These are phyloP conservation scores for Chauna torquata DNA, from an alignment of 2,113 vertebrate genomes.

Conservation along the genomic window DNA sequence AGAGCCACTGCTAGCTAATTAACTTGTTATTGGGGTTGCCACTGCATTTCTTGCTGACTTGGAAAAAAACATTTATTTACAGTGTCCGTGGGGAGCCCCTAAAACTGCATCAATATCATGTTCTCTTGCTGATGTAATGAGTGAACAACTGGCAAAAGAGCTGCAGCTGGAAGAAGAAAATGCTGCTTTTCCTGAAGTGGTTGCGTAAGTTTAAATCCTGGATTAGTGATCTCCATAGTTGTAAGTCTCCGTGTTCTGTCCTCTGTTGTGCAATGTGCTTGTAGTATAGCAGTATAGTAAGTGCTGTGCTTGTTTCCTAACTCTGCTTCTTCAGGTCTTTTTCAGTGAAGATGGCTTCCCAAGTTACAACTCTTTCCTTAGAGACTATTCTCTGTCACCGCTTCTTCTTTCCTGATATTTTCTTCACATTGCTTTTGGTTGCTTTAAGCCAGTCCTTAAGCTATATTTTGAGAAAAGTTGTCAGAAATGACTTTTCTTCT, in stretches of 20 bases:
- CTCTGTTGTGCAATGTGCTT: neutral
- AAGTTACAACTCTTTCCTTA: neutral
- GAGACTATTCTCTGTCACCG: neutral
- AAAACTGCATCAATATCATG: conserved; percentile 76
- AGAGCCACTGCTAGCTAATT: neutral
- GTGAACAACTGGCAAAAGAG: conserved; percentile 90
- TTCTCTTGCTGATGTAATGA: conserved; percentile 95
- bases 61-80: conserved; percentile 19
- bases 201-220: conserved; percentile 77
- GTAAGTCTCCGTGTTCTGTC: neutral
- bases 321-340: neutral
- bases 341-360: neutral
- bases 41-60: neutral
- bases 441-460: neutral
- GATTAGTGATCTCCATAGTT: neutral
- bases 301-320: neutral
- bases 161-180: conserved; percentile 89
- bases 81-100: conserved; percentile 90
- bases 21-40: neutral
- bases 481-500: neutral
- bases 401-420: neutral
- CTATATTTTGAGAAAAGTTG: neutral
- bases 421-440: neutral
- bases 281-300: neutral
- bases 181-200: conserved; percentile 71